Percentiles rank a stretch among this genome's conserved stretches.
Conservation (phyloP, 2,113 vertebrate species). For the Otocyon megalotis region DNA sequence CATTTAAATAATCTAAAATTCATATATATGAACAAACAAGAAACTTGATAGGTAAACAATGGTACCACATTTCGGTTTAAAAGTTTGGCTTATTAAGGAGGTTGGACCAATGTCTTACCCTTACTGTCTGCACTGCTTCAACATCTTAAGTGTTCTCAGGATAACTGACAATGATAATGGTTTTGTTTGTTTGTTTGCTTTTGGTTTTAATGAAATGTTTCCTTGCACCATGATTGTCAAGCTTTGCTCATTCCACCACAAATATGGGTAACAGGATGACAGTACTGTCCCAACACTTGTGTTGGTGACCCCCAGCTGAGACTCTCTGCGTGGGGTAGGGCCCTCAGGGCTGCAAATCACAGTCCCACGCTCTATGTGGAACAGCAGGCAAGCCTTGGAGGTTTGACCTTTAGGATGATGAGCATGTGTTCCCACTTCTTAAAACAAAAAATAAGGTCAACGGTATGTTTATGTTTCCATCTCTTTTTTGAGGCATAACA, state of each 20-base stretch:
- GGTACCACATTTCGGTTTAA: not conserved
- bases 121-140: not conserved
- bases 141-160: not conserved
- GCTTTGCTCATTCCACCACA: not conserved
- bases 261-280: not conserved
- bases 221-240: not conserved
- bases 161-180: not conserved
- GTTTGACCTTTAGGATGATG: not conserved
- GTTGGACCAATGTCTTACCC: not conserved
- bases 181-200: not conserved
- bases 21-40: not conserved
- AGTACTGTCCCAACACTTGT: rapidly evolving
- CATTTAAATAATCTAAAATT: not conserved
- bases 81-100: not conserved
- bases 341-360: no score
- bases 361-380: not conserved
- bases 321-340: rapidly evolving
- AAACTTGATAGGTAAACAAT: not conserved
- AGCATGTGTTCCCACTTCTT: not conserved
- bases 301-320: rapidly evolving
- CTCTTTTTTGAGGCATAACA: not conserved
- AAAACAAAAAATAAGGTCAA: not conserved
- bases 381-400: not conserved
- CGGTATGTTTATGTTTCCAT: not conserved
- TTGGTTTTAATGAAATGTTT: not conserved